phyloP scores from a whole-genome alignment of 2,797 vertebrate species.

The Myotis findleyi region DNA sequence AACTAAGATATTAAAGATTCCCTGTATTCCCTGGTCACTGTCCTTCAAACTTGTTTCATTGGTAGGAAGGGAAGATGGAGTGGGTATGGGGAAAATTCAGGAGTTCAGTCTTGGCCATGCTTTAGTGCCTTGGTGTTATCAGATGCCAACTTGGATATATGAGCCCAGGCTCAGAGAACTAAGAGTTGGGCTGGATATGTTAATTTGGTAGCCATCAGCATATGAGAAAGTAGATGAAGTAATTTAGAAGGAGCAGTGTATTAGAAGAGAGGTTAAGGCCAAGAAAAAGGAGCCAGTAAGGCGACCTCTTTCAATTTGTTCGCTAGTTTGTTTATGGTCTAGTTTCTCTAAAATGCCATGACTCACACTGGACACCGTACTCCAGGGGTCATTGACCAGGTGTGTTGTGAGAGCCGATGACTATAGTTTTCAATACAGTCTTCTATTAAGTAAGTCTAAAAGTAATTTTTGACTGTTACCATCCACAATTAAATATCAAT shows the following conservation, averaged over 20 bases:
- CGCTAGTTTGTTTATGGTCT: not conserved
- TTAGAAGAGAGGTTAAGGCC: not conserved
- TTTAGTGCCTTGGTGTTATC: not conserved
- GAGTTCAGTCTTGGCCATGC: not conserved
- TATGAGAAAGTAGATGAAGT: not conserved
- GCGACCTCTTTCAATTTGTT: not conserved
- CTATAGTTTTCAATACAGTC: not conserved
- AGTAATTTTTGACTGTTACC: not conserved
- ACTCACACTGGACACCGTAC: not conserved
- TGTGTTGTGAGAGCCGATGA: not conserved
- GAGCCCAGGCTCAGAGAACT: not conserved
- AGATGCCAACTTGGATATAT: not conserved
- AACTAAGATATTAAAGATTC: not conserved
- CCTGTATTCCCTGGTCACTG: not conserved
- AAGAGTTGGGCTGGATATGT: not conserved
- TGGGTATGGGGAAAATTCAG: not conserved
- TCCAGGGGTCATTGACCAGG: not conserved
- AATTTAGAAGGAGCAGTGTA: not conserved
- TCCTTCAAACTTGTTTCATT: not conserved
- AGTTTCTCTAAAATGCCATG: constrained; percentile 28
- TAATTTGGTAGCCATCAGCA: not conserved
- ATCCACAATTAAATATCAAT: not conserved
- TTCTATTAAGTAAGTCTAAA: constrained; percentile 16
- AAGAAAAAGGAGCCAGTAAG: not conserved
- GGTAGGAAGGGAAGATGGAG: not conserved